Percentiles rank a stretch among this genome's conserved stretches.
phyloP scores from a whole-genome alignment of 2,113 vertebrate species.

The Pollimyrus isidori region DNA sequence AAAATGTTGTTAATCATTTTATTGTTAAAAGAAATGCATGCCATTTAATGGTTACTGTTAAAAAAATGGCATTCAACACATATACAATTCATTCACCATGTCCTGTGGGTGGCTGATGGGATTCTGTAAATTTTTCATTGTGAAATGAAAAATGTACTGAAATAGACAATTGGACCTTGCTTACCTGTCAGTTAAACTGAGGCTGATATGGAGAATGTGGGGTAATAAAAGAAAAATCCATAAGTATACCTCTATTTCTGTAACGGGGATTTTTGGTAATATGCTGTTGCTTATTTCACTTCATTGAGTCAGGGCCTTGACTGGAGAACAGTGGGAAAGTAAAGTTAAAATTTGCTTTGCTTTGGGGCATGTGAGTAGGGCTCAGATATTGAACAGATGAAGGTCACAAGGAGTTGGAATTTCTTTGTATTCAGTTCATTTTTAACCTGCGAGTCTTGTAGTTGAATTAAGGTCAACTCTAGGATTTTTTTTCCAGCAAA shows the following conservation, averaged over 20 bases:
- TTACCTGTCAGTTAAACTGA: neutral
- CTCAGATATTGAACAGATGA: neutral
- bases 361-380: neutral
- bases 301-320: neutral
- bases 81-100: neutral
- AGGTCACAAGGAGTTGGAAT: neutral
- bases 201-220: neutral
- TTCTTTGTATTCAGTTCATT: neutral
- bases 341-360: neutral
- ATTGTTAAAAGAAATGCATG: neutral
- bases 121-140: neutral
- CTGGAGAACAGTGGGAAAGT: neutral
- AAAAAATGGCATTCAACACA: neutral
- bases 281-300: neutral
- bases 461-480: neutral
- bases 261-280: neutral
- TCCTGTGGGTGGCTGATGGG: neutral
- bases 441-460: neutral
- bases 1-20: neutral
- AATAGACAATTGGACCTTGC: neutral
- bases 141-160: neutral
- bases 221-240: neutral
- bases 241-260: neutral
- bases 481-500: neutral
- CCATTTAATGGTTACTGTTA: neutral